Percentiles rank a stretch among this genome's conserved stretches.
Evolutionary conservation across 2,888 invertebrate genomes (phyloP).

Genomic region (Antheraea yamamai): DNA sequence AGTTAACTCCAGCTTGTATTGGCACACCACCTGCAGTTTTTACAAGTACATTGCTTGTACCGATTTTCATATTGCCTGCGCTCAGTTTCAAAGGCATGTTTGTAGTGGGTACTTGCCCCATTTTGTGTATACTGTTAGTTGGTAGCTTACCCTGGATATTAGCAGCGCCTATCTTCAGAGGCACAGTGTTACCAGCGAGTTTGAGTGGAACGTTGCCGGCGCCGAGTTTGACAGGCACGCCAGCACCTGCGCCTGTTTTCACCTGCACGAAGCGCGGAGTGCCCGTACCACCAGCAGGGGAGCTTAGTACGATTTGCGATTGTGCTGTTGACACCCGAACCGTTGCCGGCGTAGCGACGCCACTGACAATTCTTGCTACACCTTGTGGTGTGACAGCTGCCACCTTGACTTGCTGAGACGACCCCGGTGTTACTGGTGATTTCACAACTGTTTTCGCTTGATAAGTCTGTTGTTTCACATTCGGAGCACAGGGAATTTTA

Average conservation of each 20-base stretch:
- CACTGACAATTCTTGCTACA: conserved; percentile 71
- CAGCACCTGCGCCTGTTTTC: conserved; percentile 61
- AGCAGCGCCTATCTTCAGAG: conserved; percentile 69
- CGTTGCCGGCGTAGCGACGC: conserved; percentile 60
- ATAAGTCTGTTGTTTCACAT: conserved; percentile 64
- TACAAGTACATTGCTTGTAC: conserved; percentile 72
- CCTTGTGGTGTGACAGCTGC: conserved; percentile 72
- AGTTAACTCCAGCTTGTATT: conserved; percentile 60
- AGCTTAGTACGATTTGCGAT: conserved; percentile 65
- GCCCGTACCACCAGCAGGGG: conserved; percentile 53
- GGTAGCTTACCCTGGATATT: conserved; percentile 69
- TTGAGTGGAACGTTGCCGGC: conserved; percentile 69
- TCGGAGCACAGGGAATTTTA: conserved; percentile 67
- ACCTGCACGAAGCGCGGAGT: conserved; percentile 73
- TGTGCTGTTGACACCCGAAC: conserved; percentile 70
- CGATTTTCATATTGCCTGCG: conserved; percentile 75
- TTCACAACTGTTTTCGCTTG: conserved; percentile 61
- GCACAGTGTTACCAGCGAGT: conserved; percentile 62
- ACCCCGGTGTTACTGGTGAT: conserved; percentile 58
- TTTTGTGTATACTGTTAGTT: conserved; percentile 64
- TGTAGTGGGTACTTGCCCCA: conserved; percentile 46
- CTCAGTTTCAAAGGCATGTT: conserved; percentile 69
- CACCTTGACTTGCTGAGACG: conserved; percentile 72
- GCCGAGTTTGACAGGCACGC: conserved; percentile 66
- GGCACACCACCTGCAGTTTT: conserved; percentile 71